Base-by-base conservation (phyloP, 1,140 invertebrate genomes). In the Uloborus diversus region DNA sequence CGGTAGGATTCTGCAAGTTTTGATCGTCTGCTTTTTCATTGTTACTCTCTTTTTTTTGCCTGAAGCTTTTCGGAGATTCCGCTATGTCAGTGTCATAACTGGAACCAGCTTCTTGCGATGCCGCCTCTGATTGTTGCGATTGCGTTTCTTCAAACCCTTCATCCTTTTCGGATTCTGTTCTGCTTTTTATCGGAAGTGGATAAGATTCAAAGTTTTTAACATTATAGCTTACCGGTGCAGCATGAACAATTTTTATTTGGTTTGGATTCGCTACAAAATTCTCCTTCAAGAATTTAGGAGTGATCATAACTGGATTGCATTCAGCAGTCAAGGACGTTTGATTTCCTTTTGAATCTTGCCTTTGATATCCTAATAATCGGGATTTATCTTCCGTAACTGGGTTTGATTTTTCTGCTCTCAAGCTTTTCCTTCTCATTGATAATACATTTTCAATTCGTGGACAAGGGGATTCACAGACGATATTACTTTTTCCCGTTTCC, bases 121-220 rank as follows among this genome's bases (percentile, higher is more conserved):
- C 51, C 27, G 47, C 75, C 28, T 81, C 82, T 37, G 73, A 79
- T 5, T 68, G 32, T n/a, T 81, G 64, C 37, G 82, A 82, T 81
- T 94, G 93, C 0, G 93, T 94, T 87, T 95, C 94, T 85, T 96
- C 94, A 84, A 96, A 96, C 9, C 94, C 94, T 88, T 96, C 94
- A 84, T 96, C 94, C 82, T 94, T 92, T 49, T 81, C 93, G 91
- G 80, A 47, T 79, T 79, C 76, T 56, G 68, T 65, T 69, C 49
- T 79, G 32, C 51, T 37, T 69, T 69, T 79, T 57, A 9, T 78
- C 14, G 51, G 61, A 14, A 33, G 3, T 11, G 73, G 62, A 37
- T 37, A 78, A n/a, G 62, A 13, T 57, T 78, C 73, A 33, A 56
- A 64, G 35, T 30, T 17, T 66, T 78, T 78, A 14, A 56, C 47